phyloP scores from a whole-genome alignment of 2,797 vertebrate species.

The Yasuhikotakia modesta region DNA sequence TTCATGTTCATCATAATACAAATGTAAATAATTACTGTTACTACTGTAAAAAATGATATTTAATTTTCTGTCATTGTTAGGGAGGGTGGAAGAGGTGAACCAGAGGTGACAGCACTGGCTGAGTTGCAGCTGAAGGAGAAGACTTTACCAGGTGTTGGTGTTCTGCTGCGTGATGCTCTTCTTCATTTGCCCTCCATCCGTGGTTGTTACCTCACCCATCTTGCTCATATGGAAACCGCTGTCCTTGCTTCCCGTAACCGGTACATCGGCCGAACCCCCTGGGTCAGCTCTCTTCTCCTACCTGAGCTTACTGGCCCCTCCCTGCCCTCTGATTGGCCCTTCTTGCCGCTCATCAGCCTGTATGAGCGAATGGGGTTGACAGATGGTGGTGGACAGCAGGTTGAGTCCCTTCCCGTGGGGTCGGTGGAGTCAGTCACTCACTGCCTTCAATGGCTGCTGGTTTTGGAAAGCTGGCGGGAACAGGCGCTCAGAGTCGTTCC shows the following conservation, averaged over 20 bases:
- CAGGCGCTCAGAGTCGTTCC: conserved; percentile 78
- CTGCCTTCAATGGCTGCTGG: conserved; percentile 91
- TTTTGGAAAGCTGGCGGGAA: conserved; percentile 92
- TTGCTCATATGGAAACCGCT: conserved; percentile 77
- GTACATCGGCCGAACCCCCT: conserved; percentile 79
- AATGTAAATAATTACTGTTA: too few relatives aligned
- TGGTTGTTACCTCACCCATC: conserved; percentile 88
- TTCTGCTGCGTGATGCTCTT: conserved; percentile 84
- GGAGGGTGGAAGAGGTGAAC: conserved; percentile 87
- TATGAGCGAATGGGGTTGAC: conserved; percentile 81
- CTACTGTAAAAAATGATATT: too few relatives aligned
- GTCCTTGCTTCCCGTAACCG: conserved; percentile 78
- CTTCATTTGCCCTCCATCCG: conserved; percentile 84
- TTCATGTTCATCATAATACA: too few relatives aligned
- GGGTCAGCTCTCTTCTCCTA: conserved; percentile 81
- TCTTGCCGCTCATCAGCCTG: conserved; percentile 87
- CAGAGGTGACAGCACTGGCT: conserved; percentile 87
- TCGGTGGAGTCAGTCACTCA: conserved; percentile 78
- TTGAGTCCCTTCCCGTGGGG: conserved; percentile 78
- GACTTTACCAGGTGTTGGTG: conserved; percentile 70
- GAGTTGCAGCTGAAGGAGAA: conserved; percentile 82
- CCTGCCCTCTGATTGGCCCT: conserved; percentile 91
- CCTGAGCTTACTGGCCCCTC: conserved; percentile 84
- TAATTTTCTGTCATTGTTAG: conserved; percentile 70
- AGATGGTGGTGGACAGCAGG: conserved; percentile 70